These are phyloP conservation scores for Argyrosomus regius DNA, from an alignment of 2,797 vertebrate species.

Conservation along the genomic window DNA sequence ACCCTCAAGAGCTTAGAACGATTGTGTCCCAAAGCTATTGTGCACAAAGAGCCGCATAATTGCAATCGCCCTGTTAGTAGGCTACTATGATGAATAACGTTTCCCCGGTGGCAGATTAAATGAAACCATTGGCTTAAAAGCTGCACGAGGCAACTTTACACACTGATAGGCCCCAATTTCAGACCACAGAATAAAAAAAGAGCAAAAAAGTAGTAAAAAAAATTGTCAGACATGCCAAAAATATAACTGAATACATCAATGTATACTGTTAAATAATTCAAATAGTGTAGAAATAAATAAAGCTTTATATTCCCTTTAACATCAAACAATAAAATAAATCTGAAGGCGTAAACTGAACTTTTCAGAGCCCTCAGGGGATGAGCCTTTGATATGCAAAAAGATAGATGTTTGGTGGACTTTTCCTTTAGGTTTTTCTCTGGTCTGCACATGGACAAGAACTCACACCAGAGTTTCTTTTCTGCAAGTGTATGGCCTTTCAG, in stretches of 20 bases:
- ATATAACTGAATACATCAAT: too few species aligned
- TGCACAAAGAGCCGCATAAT: background rate
- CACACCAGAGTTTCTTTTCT: background rate
- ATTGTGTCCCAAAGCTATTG: slow-evolving; percentile 9
- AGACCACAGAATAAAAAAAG: background rate
- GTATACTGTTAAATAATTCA: too few species aligned
- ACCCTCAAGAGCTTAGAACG: background rate
- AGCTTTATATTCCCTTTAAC: too few species aligned
- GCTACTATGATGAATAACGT: background rate
- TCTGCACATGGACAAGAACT: background rate
- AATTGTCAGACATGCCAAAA: background rate
- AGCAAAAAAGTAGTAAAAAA: background rate
- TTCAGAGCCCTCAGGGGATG: background rate
- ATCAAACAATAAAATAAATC: too few species aligned
- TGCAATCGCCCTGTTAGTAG: background rate
- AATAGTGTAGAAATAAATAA: too few species aligned
- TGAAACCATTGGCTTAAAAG: background rate
- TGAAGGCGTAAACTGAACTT: background rate
- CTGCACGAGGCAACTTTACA: background rate
- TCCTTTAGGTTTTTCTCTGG: background rate
- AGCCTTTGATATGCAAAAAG: background rate
- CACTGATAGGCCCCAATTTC: background rate
- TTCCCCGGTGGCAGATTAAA: background rate
- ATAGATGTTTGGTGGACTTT: background rate
- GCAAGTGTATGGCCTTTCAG: background rate